phyloP scores from a whole-genome alignment of 2,888 invertebrate species.

The Lasioglossum lativentre region DNA sequence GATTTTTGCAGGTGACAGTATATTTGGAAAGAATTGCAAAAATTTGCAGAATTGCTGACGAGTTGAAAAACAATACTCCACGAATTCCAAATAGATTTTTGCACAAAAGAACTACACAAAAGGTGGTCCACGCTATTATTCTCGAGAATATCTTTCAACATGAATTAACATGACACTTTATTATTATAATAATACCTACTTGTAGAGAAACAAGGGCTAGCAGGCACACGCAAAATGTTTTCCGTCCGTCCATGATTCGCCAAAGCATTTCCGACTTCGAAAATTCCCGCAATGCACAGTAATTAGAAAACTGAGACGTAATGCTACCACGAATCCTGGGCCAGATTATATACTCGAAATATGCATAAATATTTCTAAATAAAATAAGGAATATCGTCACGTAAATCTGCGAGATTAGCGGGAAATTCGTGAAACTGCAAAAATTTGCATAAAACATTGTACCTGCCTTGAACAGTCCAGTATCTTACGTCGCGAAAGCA shows the following conservation, averaged over 20 bases:
- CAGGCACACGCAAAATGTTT: neutral
- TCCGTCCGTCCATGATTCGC: conserved; percentile 23
- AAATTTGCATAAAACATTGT: neutral
- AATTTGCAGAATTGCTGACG: no score
- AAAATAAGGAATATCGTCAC: neutral
- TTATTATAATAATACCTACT: conserved; percentile 33
- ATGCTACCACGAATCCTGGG: neutral
- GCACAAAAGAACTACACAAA: no score
- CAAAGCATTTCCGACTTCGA: neutral
- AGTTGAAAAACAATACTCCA: no score
- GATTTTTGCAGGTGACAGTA: neutral
- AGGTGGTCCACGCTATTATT: no score
- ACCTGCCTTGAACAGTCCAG: neutral
- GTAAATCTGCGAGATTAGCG: neutral
- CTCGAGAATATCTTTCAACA: no score
- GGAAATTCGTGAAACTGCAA: neutral
- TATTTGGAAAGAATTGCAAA: neutral
- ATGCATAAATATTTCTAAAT: neutral
- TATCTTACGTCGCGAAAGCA: neutral
- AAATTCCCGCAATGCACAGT: neutral
- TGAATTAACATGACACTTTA: no score
- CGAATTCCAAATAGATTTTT: no score
- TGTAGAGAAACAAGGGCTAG: conserved; percentile 22
- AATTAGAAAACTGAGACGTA: neutral
- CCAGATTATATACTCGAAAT: conserved; percentile 40